Percentiles rank a stretch among this genome's conserved stretches.
Evolutionary conservation across 2,797 vertebrate genomes (phyloP).

Genomic region (Miichthys miiuy): DNA sequence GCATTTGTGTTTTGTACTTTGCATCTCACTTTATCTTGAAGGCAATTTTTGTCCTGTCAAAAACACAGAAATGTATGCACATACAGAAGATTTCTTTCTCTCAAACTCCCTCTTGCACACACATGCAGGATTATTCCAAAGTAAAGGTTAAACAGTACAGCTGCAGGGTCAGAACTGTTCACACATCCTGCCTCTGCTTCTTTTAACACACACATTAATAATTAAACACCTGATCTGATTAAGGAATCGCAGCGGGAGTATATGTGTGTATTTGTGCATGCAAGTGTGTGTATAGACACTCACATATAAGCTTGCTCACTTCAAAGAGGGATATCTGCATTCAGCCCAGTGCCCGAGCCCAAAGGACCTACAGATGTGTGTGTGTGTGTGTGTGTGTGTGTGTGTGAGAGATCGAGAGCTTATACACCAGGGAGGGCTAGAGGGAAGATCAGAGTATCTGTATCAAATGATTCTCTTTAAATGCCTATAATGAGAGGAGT

Average conservation of each 20-base stretch:
- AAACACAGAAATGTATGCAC: slow-evolving; percentile 26
- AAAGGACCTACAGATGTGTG: slow-evolving; percentile 54
- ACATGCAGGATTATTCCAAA: slow-evolving; percentile 25
- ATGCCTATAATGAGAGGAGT: slow-evolving; percentile 79
- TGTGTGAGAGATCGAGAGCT: slow-evolving; percentile 7
- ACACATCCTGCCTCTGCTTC: slow-evolving; percentile 65
- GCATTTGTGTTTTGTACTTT: slow-evolving; percentile 14
- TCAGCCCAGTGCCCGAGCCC: slow-evolving; percentile 65
- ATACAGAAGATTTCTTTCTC: neutral
- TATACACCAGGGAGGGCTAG: slow-evolving; percentile 66
- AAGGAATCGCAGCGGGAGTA: slow-evolving; percentile 63
- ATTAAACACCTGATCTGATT: slow-evolving; percentile 81
- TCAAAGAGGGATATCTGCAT: slow-evolving; percentile 80
- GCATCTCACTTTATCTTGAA: slow-evolving; percentile 39
- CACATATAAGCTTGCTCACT: slow-evolving; percentile 54
- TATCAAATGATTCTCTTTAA: slow-evolving; percentile 82
- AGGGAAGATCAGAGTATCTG: slow-evolving; percentile 82
- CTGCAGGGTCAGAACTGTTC: slow-evolving; percentile 72
- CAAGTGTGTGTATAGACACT: neutral
- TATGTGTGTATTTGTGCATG: slow-evolving; percentile 27
- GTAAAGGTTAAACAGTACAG: slow-evolving; percentile 76
- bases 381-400: slow-evolving; percentile 28
- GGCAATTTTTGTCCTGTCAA: slow-evolving; percentile 18
- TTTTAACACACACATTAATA: slow-evolving; percentile 77
- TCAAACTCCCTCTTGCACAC: neutral